Evolutionary conservation across 1,140 invertebrate genomes (phyloP), one percentile per base, ranked within the genome.

Genomic region (Zaprionus africanus): DNA sequence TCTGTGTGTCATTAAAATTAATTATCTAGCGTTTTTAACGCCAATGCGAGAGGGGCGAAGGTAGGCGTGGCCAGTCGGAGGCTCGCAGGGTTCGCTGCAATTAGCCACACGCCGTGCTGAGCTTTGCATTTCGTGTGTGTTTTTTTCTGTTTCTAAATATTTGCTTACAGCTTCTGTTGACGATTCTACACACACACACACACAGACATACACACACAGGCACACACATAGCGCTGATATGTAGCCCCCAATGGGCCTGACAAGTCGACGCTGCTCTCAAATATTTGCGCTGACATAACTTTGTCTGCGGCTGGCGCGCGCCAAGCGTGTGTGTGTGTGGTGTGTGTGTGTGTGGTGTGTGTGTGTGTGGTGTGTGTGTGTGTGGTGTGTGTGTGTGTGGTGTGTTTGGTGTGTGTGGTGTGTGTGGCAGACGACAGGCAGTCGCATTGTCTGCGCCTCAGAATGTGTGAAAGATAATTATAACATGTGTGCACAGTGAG

Each of bases 251-350:
- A 59, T 72, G 70, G 70, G 62, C 63, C 53, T 51, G 64, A 74
- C 65, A 67, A 68, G 64, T 74, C 71, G 66, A 81, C 43, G 9
- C 79, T 71, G 65, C 36, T 58, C 60, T 90, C 81, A 88, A 88
- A 88, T 88, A 90, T 88, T 88, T 88, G 84, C 84, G 64, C 78
- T 88, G 85, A 90, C 84, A 88, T 88, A 88, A 90, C 84, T 90
- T 90, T 81, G 85, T 90, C 84, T 88, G 84, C 69, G 84, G 78
- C 85, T 88, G 85, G 81, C 84, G 79, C 61, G 71, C 65, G 78
- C 78, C 82, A 75, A 70, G 41, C 31, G 38, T 49, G 43, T 49
- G 9, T 49, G n/a, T n/a, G n/a, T n/a, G n/a, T n/a, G n/a, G n/a
- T n/a, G 17, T 46, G 43, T 46, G 7, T 9, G n/a, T 17, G n/a